These are phyloP conservation scores for Sebastes itinus DNA, from an alignment of 2,797 vertebrate species.

Conservation along the genomic window DNA sequence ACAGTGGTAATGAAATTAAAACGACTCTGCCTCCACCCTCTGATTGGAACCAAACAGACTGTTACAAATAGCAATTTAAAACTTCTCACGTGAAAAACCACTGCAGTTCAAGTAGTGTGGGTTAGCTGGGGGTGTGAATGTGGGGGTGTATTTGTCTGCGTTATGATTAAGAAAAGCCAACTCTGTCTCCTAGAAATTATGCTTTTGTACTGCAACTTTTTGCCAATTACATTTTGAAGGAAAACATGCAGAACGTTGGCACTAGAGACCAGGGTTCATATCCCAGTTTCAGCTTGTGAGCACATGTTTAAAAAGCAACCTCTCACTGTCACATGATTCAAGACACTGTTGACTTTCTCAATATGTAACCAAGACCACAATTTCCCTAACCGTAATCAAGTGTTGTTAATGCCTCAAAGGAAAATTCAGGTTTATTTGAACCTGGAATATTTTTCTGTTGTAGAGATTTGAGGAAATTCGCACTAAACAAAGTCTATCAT, in stretches of 20 bases:
- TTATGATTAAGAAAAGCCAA: background rate
- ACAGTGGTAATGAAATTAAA: conserved; percentile 73
- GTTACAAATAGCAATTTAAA: conserved; percentile 65
- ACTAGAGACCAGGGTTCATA: background rate
- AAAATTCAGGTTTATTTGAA: background rate
- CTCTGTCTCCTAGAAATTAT: background rate
- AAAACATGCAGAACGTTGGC: background rate
- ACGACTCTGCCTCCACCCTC: conserved; percentile 49
- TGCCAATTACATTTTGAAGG: background rate
- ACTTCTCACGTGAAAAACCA: conserved; percentile 35
- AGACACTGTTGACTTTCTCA: background rate
- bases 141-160: background rate
- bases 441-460: background rate
- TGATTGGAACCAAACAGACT: conserved; percentile 65
- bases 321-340: background rate
- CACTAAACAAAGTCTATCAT: background rate
- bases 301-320: background rate
- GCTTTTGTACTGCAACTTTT: background rate
- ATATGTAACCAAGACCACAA: background rate
- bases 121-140: background rate
- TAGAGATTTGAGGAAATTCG: background rate
- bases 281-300: background rate
- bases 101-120: conserved; percentile 27
- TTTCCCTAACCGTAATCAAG: background rate
- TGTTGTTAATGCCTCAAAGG: background rate